Evolutionary conservation across 2,888 invertebrate species (phyloP), one percentile per base, ranked within the genome.

Genomic region (Vandiemenella viatica): DNA sequence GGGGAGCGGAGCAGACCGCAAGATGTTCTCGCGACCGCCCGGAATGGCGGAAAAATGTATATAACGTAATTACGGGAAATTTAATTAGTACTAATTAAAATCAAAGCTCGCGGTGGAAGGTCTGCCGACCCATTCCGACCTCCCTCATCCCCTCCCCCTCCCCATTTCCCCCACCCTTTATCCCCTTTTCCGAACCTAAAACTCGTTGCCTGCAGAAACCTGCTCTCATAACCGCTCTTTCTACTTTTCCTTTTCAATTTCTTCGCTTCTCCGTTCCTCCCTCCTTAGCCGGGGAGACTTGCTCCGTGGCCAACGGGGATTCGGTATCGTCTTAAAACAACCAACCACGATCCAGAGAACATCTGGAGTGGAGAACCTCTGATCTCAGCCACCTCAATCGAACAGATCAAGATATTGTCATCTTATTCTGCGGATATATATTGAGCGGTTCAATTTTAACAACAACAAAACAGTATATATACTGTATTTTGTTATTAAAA

Each of bases 11-110:
- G n/a, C n/a, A n/a, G 32, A 32, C 32, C 32, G 32, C 32, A 32
- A 32, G 32, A 32, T 32, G 32, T 32, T 32, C 42, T n/a, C 42
- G 19, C 16, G 38, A 38, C 38, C n/a, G n/a, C n/a, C 16, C 42
- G 19, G 19, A 56, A 56, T 56, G 58, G 56, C 56, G 58, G 57
- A 61, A 62, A 63, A 62, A 60, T 62, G 59, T 60, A 56, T 60
- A 56, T 61, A 60, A 64, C 61, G 62, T 63, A 63, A 64, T 64
- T 59, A 62, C 61, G 61, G 61, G 64, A 57, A 65, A 66, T 64
- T 64, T 65, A 65, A 66, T 66, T 66, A 63, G 62, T 60, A 61
- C 63, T 65, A 65, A 65, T 66, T 65, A 64, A 65, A 65, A 59
- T 55, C 59, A 56, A 53, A 55, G 53, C 52, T 44, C 49, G 38